phyloP scores from a whole-genome alignment of 2,888 invertebrate genomes.

The Desoria tigrina region DNA sequence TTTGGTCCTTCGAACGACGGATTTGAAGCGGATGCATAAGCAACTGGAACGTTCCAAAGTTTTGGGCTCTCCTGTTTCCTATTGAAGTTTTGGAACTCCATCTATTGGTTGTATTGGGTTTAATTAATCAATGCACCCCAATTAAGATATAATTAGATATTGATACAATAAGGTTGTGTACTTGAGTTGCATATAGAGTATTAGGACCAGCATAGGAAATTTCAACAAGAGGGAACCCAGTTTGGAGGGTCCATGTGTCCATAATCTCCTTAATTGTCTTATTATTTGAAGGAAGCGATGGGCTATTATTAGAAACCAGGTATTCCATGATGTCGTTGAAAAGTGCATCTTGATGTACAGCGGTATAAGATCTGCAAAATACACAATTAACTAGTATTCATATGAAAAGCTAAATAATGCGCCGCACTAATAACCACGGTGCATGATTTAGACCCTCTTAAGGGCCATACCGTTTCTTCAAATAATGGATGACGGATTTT shows the following conservation, averaged over 20 bases:
- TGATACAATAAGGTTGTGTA: too few species aligned
- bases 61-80: not conserved
- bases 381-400: not conserved
- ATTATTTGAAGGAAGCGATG: not conserved
- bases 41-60: conserved; percentile 13
- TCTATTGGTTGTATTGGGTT: too few species aligned
- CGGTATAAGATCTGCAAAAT: conserved; percentile 16
- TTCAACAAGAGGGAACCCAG: conserved; percentile 24
- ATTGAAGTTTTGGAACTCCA: conserved; percentile 12
- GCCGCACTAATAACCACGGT: too few species aligned
- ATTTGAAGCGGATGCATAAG: not conserved
- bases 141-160: not conserved
- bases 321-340: conserved; percentile 19
- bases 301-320: not conserved
- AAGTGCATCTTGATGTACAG: conserved; percentile 30
- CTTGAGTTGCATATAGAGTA: conserved; percentile 24
- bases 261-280: conserved; percentile 26
- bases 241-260: conserved; percentile 33
- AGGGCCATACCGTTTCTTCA: conserved; percentile 21
- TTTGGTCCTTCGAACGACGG: not conserved
- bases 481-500: conserved; percentile 2
- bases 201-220: conserved; percentile 5
- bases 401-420: not conserved
- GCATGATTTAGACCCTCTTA: too few species aligned
- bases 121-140: too few species aligned